phyloP scores from a whole-genome alignment of 2,797 vertebrate genomes.

The Okamejei kenojei region DNA sequence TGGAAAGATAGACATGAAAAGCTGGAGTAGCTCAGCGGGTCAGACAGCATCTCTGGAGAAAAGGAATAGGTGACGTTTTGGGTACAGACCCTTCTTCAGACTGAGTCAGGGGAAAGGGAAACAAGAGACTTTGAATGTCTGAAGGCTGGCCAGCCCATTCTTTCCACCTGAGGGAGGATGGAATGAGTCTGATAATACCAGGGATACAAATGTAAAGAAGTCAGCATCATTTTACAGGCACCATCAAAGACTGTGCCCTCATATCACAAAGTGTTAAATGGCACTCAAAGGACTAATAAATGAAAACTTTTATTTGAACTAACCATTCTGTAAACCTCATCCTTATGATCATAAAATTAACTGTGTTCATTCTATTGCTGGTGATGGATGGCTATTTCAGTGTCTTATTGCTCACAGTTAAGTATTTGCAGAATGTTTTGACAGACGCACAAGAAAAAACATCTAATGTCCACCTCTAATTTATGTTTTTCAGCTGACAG shows the following conservation, averaged over 20 bases:
- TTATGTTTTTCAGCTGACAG: conserved; percentile 61
- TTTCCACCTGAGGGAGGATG: neutral
- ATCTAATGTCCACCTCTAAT: conserved; percentile 10
- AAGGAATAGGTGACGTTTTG: too few relatives aligned
- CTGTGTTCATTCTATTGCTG: neutral
- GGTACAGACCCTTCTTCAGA: too few relatives aligned
- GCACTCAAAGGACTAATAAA: neutral
- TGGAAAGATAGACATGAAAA: too few relatives aligned
- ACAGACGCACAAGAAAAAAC: neutral
- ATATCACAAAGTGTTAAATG: neutral
- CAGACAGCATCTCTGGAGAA: too few relatives aligned
- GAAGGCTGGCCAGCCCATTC: neutral
- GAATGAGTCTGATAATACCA: neutral
- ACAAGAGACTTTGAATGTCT: neutral
- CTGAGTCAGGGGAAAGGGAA: too few relatives aligned
- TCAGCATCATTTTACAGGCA: neutral
- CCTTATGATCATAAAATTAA: neutral
- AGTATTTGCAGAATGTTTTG: neutral
- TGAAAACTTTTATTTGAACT: neutral
- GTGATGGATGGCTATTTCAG: neutral
- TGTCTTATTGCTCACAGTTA: neutral
- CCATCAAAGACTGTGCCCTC: neutral
- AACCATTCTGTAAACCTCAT: neutral
- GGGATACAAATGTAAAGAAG: neutral
- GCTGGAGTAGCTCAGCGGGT: too few relatives aligned